Base-by-base conservation (phyloP, 1,140 invertebrate species). In the Acromyrmex charruanus region DNA sequence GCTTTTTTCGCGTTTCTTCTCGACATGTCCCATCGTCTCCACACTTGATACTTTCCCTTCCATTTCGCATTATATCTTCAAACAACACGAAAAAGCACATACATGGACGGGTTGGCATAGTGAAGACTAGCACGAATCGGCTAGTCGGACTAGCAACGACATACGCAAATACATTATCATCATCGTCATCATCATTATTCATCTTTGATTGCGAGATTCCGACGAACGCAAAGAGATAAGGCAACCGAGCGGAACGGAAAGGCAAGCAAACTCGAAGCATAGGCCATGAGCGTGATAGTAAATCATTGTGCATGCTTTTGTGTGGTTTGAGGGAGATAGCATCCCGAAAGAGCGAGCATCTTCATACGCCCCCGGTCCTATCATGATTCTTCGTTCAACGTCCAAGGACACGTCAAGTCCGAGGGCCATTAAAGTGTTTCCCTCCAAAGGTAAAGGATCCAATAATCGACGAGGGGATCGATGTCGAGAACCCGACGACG, bases 91-190 rank as follows among this genome's bases (percentile, higher is more conserved):
- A 90, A 93, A 91, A 94, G 87, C 87, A 89, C 79, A 91, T 88
- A 90, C 86, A 92, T 94, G 93, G 94, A 95, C 93, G 94, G 94
- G 93, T 92, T 92, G 91, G 93, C 94, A 86, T 94, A 94, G 94
- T 93, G 89, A 91, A 87, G 93, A 94, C 94, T 94, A 95, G 93
- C 93, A 49, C 39, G 51, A 61, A 68, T 77, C 85, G 90, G 90
- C 93, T 94, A 94, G 94, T 91, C 93, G 65, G 88, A 94, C 94
- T 93, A 94, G 93, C 93, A 91, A 90, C 85, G 88, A 91, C 80
- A 85, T 85, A 89, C 61, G 68, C 39, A 75, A 31, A 82, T 75
- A 81, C 39, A 86, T 69, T 14, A 66, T 86, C 71, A 82, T 68
- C n/a, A 68, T 31, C 28, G 3, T 31, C 28, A 31, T 68, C 39